Base-by-base conservation (phyloP, 2,888 invertebrate species). In the Thysanoteuthis rhombus region DNA sequence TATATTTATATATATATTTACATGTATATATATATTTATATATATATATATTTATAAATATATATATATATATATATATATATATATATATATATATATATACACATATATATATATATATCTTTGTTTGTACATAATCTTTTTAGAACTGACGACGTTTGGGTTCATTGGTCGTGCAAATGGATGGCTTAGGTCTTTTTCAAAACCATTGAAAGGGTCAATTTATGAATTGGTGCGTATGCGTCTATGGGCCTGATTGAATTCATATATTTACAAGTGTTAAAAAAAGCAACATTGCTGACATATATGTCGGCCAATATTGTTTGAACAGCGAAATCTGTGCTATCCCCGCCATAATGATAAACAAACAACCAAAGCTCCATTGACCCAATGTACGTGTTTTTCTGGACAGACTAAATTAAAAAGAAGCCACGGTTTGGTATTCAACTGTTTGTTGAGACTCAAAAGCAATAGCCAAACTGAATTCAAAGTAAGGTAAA, bases 251-350 rank as follows among this genome's bases (percentile, higher is more conserved):
- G n/a, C 36, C 75, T 75, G 75, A n/a, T n/a, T n/a, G 75, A 32
- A n/a, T 75, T 75, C n/a, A 75, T 12, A n/a, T 36, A 36, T 75
- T 36, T n/a, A 75, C n/a, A n/a, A 75, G 75, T 75, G n/a, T 75
- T 75, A 75, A 75, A 75, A n/a, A 75, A 75, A 75, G 75, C n/a
- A 75, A 75, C n/a, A n/a, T 75, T n/a, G 75, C 75, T n/a, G 75
- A 16, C 75, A n/a, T 16, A 75, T 75, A 52, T 25, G 52, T 22
- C 25, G 25, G 22, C 52, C 52, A 25, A 25, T 52, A 5, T 10
- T 75, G n/a, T 75, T 75, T 75, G 75, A 75, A 75, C 75, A 75
- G 75, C 12, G 75, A 75, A 75, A 75, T n/a, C 75, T n/a, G 75
- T n/a, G 75, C 75, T n/a, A 75, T 75, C 75, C 3, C n/a, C 75